These are phyloP conservation scores for Ciconia maguari DNA, from an alignment of 2,113 vertebrate species.

Conservation along the genomic window DNA sequence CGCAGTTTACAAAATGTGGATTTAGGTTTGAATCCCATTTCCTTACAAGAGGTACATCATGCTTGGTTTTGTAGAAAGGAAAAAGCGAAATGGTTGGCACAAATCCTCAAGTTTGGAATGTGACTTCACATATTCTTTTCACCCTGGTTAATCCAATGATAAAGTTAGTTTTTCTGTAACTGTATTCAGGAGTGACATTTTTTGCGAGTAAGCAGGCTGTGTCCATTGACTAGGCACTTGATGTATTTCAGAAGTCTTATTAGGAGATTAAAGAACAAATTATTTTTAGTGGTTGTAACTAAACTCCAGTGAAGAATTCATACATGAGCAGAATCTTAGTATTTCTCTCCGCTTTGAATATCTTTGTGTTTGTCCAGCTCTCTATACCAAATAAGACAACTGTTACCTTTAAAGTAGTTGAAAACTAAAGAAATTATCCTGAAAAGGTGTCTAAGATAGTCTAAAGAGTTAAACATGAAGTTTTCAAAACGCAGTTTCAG, in stretches of 20 bases:
- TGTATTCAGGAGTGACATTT: neutral
- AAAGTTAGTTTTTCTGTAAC: neutral
- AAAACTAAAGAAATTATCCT: neutral
- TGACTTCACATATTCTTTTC: neutral
- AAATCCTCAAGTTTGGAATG: neutral
- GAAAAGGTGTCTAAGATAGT: neutral
- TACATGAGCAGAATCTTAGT: neutral
- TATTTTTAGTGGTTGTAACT: neutral
- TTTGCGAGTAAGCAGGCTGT: neutral
- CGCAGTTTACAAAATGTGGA: neutral
- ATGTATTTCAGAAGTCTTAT: neutral
- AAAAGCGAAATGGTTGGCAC: neutral
- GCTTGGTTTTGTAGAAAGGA: neutral
- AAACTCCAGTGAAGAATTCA: neutral
- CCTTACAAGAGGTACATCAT: neutral
- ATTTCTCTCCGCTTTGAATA: neutral
- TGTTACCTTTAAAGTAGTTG: neutral
- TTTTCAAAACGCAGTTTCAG: neutral
- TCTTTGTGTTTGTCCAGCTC: neutral
- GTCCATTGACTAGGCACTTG: neutral
- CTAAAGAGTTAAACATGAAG: neutral
- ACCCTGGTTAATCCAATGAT: neutral
- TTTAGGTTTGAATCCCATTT: neutral
- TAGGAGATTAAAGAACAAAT: neutral
- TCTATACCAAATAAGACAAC: neutral